Conservation (phyloP, 2,797 vertebrate species). For the Oceanodroma leucorhoa region DNA sequence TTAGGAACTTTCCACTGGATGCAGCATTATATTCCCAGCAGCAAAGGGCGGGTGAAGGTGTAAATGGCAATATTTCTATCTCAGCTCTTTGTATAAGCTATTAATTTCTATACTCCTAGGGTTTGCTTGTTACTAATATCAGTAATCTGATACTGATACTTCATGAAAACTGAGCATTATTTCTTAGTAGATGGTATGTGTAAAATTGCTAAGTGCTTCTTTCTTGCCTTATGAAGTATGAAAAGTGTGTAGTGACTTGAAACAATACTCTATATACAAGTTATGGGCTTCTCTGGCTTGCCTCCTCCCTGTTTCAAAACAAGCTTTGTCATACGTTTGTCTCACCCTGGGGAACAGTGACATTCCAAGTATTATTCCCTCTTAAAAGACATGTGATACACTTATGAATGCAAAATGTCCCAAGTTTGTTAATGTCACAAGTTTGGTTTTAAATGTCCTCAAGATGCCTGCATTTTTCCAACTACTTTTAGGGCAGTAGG, state of each 20-base stretch:
- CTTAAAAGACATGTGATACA: constrained; percentile 1
- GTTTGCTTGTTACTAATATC: background rate
- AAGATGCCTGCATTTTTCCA: background rate
- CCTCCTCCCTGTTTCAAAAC: background rate
- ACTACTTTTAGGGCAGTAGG: background rate
- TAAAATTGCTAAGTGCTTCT: background rate
- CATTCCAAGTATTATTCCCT: constrained; percentile 5
- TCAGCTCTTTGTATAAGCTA: background rate
- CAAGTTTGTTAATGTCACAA: background rate
- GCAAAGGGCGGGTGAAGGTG: background rate
- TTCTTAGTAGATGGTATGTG: background rate
- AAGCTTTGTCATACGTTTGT: constrained; percentile 9
- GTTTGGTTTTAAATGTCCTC: background rate
- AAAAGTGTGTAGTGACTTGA: background rate
- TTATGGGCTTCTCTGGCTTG: background rate
- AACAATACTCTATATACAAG: background rate
- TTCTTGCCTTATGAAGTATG: background rate
- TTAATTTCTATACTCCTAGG: background rate
- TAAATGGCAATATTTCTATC: background rate
- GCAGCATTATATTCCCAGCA: background rate
- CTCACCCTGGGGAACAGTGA: background rate
- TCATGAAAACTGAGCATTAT: background rate
- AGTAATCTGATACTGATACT: background rate
- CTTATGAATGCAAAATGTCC: background rate
- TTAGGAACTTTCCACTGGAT: background rate